Conservation (phyloP, 2,113 vertebrate genomes). For the Phylloscopus trochilus region DNA sequence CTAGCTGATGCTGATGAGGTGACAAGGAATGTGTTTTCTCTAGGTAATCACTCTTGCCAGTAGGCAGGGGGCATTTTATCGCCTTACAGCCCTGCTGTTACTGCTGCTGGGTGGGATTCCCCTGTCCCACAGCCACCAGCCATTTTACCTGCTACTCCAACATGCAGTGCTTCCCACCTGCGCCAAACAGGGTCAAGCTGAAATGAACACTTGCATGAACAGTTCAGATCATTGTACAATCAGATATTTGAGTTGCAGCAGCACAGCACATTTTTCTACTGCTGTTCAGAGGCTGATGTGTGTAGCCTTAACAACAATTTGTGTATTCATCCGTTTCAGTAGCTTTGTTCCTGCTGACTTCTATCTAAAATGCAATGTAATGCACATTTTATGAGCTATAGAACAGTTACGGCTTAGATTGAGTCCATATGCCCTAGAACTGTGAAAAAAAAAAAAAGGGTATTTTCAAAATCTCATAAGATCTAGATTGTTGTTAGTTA, state of each 20-base stretch:
- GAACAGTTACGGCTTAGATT: not conserved
- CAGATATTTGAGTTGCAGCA: not conserved
- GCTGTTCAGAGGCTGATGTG: conserved; percentile 8
- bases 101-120: not conserved
- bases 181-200: not conserved
- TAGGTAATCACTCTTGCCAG: not conserved
- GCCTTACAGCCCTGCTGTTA: not conserved
- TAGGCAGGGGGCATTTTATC: not conserved
- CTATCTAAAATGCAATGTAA: not conserved
- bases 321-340: conserved; percentile 24
- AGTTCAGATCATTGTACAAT: not conserved
- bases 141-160: not conserved
- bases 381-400: conserved; percentile 19
- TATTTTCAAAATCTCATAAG: not conserved
- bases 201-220: not conserved
- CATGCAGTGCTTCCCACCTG: not conserved
- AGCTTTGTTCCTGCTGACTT: conserved; percentile 40
- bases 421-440: not conserved
- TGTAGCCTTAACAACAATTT: conserved; percentile 42
- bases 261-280: not conserved
- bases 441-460: rapidly evolving
- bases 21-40: not conserved
- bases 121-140: not conserved
- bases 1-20: not conserved
- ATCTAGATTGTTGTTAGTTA: not conserved